These are phyloP conservation scores for Octodonta nipae DNA, from an alignment of 2,888 invertebrate species.

Conservation along the genomic window DNA sequence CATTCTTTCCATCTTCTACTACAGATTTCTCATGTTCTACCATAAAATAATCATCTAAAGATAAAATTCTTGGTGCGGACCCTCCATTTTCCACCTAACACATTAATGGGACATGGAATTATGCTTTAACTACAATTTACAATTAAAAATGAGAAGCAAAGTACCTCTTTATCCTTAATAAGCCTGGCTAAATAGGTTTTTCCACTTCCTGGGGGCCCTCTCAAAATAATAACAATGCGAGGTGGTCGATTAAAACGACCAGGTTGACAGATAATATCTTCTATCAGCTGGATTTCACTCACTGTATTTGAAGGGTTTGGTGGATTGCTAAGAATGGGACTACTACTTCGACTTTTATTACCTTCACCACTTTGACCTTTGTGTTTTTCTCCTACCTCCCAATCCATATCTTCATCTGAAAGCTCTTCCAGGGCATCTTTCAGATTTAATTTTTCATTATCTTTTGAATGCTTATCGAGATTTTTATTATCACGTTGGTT, in stretches of 20 bases:
- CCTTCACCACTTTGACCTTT: not conserved
- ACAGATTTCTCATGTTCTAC: conserved; percentile 67
- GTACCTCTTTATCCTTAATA: conserved; percentile 65
- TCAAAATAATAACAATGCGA: conserved; percentile 70
- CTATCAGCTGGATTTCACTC: conserved; percentile 39
- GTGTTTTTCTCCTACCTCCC: conserved; percentile 11
- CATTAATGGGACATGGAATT: no score
- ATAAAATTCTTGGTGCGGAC: conserved; percentile 79
- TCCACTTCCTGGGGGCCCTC: conserved; percentile 90
- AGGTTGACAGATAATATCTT: conserved; percentile 70
- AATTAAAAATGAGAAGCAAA: conserved; percentile 1
- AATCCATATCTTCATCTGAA: conserved; percentile 19
- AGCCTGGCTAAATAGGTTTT: conserved; percentile 82
- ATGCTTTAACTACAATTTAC: no score
- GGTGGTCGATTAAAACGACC: conserved; percentile 67
- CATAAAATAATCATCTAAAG: conserved; percentile 92
- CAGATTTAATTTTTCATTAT: conserved; percentile 4
- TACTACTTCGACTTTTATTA: conserved; percentile 9
- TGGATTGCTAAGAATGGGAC: conserved; percentile 14
- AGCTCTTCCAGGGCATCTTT: conserved; percentile 18
- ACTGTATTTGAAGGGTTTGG: conserved; percentile 11
- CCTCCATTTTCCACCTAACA: conserved; percentile 65
- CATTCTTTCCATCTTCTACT: conserved; percentile 57
- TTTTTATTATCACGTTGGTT: conserved; percentile 3
- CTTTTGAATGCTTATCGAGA: conserved; percentile 3